Evolutionary conservation across 2,797 vertebrate genomes (phyloP), one percentile per base, ranked within the genome.

Genomic region (Petrocephalus schoutedeni): DNA sequence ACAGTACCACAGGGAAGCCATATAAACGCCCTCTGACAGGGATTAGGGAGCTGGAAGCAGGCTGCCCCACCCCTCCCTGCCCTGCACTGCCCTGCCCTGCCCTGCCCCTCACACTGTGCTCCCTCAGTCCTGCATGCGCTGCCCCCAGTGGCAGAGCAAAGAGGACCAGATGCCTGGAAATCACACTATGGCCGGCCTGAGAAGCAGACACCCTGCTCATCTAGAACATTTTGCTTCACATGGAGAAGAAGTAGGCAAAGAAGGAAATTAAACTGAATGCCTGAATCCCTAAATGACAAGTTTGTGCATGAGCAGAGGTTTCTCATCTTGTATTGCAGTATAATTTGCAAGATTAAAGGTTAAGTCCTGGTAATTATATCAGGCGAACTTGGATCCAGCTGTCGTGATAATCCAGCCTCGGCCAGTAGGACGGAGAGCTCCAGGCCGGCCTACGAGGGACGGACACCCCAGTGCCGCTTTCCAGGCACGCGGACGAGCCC

Each of bases 211-310:
- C 58, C 2, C 0, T 21, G 58, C 21, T 90, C 93, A 86, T 94
- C 92, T 89, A 59, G 91, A 53, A 23, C 89, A 89, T 93, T 90
- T 91, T 74, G 85, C 83, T 89, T 86, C 67, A 88, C 87, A 89
- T 71, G 77, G 32, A 53, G 88, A 90, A 85, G 88, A 88, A 88
- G 36, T 53, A 58, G 7, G n/a, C 41, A 14, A 87, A 36, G 88
- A 16, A 88, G 36, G 3, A 56, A 21, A 88, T 87, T 71, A 90
- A 85, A 91, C 85, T 41, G 87, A 91, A 90, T 91, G 89, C 87
- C 95, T 94, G 93, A 95, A 94, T 93, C 91, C 94, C 89, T 92
- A 93, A 95, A 95, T 95, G 92, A 90, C 92, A 91, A 92, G 92
- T 91, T 92, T 89, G 89, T 92, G 90, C 74, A 7, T 67, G 88